Percentiles rank a stretch among this genome's conserved stretches.
Evolutionary conservation across 2,888 invertebrate genomes (phyloP).

Genomic region (Catocala sponsa): DNA sequence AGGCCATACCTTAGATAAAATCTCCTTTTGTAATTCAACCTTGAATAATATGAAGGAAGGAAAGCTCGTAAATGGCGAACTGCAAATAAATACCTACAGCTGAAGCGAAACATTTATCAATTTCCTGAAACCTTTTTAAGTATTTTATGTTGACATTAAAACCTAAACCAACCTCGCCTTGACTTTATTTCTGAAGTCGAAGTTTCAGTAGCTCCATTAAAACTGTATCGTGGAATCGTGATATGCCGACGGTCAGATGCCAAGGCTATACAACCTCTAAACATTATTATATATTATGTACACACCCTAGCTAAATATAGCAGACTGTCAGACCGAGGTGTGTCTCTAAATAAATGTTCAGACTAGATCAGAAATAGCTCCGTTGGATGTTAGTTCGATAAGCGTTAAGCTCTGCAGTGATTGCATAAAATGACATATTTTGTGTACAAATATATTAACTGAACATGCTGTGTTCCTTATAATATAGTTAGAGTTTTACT

Average conservation of each 20-base stretch:
- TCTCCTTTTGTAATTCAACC: no score
- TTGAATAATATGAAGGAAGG: no score
- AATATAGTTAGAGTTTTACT: no score
- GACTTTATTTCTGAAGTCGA: constrained; percentile 11
- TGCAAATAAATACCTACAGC: no score
- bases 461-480: no score
- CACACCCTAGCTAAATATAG: constrained; percentile 26
- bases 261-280: constrained; percentile 11
- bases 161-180: constrained; percentile 2
- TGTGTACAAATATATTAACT: no score
- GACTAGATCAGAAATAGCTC: constrained; percentile 15
- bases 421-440: no score
- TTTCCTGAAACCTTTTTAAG: no score
- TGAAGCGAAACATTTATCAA: no score
- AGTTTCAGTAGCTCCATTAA: constrained; percentile 27
- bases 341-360: constrained; percentile 16
- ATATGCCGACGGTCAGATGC: constrained; percentile 36
- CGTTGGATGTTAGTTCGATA: constrained; percentile 10
- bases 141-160: neutral
- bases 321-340: constrained; percentile 11
- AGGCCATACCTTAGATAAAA: no score
- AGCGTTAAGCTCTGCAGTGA: neutral
- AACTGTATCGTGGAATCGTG: constrained; percentile 38
- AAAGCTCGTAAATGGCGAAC: no score
- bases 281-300: constrained; percentile 8